Base-by-base conservation (phyloP, 2,113 vertebrate species). In the Apodemus speciosus region DNA sequence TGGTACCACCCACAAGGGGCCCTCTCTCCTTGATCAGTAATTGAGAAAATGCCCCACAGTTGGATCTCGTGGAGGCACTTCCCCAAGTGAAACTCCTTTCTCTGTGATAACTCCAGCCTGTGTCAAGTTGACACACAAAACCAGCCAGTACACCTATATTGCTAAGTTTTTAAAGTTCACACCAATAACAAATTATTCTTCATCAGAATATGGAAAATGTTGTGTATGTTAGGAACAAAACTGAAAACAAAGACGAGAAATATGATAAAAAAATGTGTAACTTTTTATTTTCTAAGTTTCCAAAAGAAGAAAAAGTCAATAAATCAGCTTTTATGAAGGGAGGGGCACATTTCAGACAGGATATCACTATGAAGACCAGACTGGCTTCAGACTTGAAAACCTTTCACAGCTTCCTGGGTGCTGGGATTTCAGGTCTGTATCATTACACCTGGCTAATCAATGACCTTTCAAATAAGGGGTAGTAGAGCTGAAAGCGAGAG, bases 231-330 rank as follows among this genome's bases (percentile, higher is more conserved):
- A 87, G 5, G 7, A 81, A 56, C n/a, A 83, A 69, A 84, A 15
- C 56, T 71, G 8, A 46, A 60, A 81, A 76, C 51, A 76, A 68
- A 77, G 68, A 89, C 21, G 4, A 15, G 6, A 49, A n/a, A 2
- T 49, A 43, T 51, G 62, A 21, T 76, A 83, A 81, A 91, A 91
- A 43, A 43, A 88, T 85, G 66, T 53, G 56, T 71, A 84, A 89
- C 32, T 58, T 53, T 71, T 4, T 77, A 83, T 49, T 90, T 90
- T 88, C 85, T 11, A 77, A 95, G 16, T 30, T 81, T 87, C 51
- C 23, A 84, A 66, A 53, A 58, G 58, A 90, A 90, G 68, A n/a
- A 73, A 85, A 92, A 53, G 32, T 87, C 64, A 53, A 27, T 20
- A 27, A 56, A 43, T 21, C 27, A 35, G 40, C 2, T 21, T 43